Evolutionary conservation across 2,113 vertebrate genomes (phyloP), one percentile per base, ranked within the genome.

Genomic region (Pachyramphus minor): DNA sequence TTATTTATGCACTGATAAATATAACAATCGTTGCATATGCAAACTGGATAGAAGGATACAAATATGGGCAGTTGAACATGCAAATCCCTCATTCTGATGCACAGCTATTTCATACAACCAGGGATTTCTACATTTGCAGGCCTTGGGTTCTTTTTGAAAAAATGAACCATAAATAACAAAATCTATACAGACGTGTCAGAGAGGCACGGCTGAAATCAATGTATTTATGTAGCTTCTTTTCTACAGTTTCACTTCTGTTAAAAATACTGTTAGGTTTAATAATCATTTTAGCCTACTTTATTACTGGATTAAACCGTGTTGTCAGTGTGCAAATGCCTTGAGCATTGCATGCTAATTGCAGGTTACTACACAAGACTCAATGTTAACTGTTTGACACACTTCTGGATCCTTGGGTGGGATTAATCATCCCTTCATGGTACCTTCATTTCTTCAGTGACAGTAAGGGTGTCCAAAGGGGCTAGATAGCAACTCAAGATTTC

Each of bases 1-100:
- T 96, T 87, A 93, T 94, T 95, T 94, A 81, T 74, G 49, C 52
- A 91, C 75, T 75, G 84, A 91, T 95, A 95, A 93, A 95, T 95
- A 76, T 37, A 95, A 89, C 62, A 55, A 71, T 84, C 53, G 88
- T 93, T 90, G 60, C 72, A 60, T 91, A 89, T 69, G 74, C 53
- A 96, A 63, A 88, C 72, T 79, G 84, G 28, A 24, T 83, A 41
- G 80, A 62, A 88, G 69, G 71, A 69, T 84, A 94, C 76, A 85
- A 83, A 80, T 91, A 91, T 67, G 27, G 76, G 71, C 69, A 81
- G 42, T 92, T 95, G 88, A 93, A 79, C 59, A 89, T 55, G 71
- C 27, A 95, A 95, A 96, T 90, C 76, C 50, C 72, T 73, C 42
- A 68, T 94, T 95, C 82, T 90, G 80, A 79, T 96, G 60, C 68